phyloP scores from a whole-genome alignment of 2,888 invertebrate species.

The Salticus scenicus region DNA sequence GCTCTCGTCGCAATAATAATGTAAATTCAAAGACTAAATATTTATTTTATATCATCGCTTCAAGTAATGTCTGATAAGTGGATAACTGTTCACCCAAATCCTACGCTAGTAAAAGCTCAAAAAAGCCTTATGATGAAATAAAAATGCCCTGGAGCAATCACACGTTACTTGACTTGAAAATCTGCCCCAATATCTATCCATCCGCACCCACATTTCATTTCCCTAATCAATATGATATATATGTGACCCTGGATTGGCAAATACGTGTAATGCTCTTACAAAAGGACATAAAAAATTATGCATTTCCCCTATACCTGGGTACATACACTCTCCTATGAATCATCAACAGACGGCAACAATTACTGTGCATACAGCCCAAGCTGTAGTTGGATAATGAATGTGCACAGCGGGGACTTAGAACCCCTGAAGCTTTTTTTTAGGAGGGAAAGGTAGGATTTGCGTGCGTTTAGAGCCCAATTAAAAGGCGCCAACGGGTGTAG shows the following conservation, averaged over 20 bases:
- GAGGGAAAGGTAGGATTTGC: neutral
- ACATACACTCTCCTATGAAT: neutral
- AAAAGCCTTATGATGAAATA: no score
- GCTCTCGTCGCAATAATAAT: no score
- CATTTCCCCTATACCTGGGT: constrained; percentile 4
- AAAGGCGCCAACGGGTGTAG: constrained; percentile 14
- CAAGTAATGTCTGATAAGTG: no score
- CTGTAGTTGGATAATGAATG: neutral
- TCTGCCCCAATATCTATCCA: no score
- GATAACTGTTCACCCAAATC: no score
- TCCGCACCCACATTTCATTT: neutral
- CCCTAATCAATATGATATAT: neutral
- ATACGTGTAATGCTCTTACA: neutral
- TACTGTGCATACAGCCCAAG: neutral
- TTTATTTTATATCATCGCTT: no score
- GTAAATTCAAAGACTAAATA: no score
- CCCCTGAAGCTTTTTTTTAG: neutral
- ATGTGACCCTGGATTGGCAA: constrained; percentile 11
- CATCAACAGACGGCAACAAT: constrained; percentile 8
- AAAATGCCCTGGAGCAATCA: no score
- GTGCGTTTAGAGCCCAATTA: neutral
- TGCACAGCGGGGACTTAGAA: neutral
- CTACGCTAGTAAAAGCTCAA: no score
- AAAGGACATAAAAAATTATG: neutral
- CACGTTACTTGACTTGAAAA: no score